Evolutionary conservation across 2,888 invertebrate genomes (phyloP).

Genomic region (Amphipoea lucens): DNA sequence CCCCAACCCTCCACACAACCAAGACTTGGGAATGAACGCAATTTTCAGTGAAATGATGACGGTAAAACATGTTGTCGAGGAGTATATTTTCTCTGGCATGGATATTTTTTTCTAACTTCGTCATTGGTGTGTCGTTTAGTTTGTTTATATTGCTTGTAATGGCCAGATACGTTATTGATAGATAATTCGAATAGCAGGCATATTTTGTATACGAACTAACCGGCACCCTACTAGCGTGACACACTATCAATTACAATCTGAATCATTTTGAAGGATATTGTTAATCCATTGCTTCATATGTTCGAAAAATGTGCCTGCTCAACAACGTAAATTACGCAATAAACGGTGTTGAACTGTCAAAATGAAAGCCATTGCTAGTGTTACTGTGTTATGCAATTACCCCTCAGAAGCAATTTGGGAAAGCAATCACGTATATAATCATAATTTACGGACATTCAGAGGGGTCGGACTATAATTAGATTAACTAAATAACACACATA

Average conservation of each 20-base stretch:
- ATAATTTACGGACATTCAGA: conserved; percentile 21
- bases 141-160: conserved; percentile 43
- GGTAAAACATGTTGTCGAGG: conserved; percentile 75
- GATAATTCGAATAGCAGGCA: conserved; percentile 9
- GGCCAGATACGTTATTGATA: conserved; percentile 27
- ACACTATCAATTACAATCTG: too few relatives aligned
- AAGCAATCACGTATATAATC: conserved; percentile 22
- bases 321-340: too few relatives aligned
- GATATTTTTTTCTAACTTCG: conserved; percentile 72
- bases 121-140: conserved; percentile 66
- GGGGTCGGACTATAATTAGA: conserved; percentile 29
- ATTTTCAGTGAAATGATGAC: conserved; percentile 71
- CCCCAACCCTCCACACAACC: conserved; percentile 66
- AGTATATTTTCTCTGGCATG: conserved; percentile 71
- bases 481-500: conserved; percentile 26
- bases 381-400: too few relatives aligned
- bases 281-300: too few relatives aligned
- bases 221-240: too few relatives aligned
- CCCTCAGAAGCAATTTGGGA: conserved; percentile 37
- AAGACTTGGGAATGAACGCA: conserved; percentile 72
- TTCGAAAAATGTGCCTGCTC: too few relatives aligned
- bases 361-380: too few relatives aligned
- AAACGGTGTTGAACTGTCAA: too few relatives aligned
- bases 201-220: conserved; percentile 11
- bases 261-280: too few relatives aligned